Evolutionary conservation across 2,888 invertebrate species (phyloP).

Genomic region (Rhimphoctona megacephalus): DNA sequence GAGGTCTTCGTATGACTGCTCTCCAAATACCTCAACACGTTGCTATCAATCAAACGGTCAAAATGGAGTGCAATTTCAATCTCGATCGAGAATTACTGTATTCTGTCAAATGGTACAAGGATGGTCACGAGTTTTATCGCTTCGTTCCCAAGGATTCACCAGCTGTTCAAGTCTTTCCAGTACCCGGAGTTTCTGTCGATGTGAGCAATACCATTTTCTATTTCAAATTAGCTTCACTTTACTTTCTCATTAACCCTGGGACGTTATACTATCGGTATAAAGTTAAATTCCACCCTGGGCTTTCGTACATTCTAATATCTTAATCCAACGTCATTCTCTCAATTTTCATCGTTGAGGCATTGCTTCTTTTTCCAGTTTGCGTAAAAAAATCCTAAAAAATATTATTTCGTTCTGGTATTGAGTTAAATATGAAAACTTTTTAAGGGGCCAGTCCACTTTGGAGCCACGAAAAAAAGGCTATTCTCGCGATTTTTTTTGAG

Average conservation of each 20-base stretch:
- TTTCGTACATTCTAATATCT: neutral
- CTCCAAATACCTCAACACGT: constrained; percentile 84
- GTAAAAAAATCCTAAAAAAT: neutral
- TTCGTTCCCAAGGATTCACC: constrained; percentile 84
- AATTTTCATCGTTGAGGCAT: neutral
- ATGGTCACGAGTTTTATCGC: constrained; percentile 84
- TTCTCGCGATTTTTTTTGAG: too few species aligned
- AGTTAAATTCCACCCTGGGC: neutral
- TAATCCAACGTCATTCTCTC: neutral
- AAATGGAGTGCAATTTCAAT: constrained; percentile 85
- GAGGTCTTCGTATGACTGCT: constrained; percentile 83
- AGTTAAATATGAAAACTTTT: neutral
- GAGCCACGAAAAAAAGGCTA: too few species aligned
- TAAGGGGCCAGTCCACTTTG: too few species aligned
- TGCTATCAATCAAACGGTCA: constrained; percentile 84
- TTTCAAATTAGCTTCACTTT: neutral
- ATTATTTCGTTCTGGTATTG: neutral
- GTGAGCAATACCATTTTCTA: constrained; percentile 77
- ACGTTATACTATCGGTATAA: neutral
- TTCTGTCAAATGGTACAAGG: constrained; percentile 85
- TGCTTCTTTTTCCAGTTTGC: neutral
- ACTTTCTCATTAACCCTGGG: neutral
- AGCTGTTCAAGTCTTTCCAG: constrained; percentile 82
- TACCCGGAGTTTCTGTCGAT: constrained; percentile 84
- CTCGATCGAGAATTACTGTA: constrained; percentile 84